phyloP scores from a whole-genome alignment of 2,888 invertebrate genomes.

The Plagodis pulveraria region DNA sequence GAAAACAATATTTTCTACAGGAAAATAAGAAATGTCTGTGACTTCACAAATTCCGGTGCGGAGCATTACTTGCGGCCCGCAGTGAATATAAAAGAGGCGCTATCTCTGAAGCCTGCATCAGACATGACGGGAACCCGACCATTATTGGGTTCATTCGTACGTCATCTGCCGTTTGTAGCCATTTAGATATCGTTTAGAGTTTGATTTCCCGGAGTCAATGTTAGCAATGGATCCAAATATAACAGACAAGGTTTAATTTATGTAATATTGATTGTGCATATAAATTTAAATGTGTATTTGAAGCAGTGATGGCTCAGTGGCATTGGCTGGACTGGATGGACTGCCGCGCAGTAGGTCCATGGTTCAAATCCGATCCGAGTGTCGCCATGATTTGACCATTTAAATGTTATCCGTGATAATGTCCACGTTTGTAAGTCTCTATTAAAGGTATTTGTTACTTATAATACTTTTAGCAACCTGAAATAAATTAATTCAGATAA shows the following conservation, averaged over 20 bases:
- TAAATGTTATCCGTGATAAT: too few relatives aligned
- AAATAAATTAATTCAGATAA: too few relatives aligned
- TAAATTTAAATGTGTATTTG: too few relatives aligned
- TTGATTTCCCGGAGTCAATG: slow-evolving; percentile 16
- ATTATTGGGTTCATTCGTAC: slow-evolving; percentile 52
- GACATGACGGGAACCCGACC: slow-evolving; percentile 27
- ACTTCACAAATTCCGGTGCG: slow-evolving; percentile 43
- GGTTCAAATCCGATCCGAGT: too few relatives aligned
- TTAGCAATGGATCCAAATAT: slow-evolving; percentile 2
- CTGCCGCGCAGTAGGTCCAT: too few relatives aligned
- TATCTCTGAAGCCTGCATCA: slow-evolving; percentile 27
- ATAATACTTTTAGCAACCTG: too few relatives aligned
- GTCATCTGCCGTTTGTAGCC: slow-evolving; percentile 34
- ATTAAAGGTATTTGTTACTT: too few relatives aligned
- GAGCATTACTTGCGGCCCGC: slow-evolving; percentile 48
- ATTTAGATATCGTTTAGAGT: slow-evolving; percentile 33
- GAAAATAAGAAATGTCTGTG: slow-evolving; percentile 37
- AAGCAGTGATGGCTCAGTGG: too few relatives aligned
- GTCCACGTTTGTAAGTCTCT: too few relatives aligned
- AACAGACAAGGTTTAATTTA: background rate
- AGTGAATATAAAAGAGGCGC: slow-evolving; percentile 61
- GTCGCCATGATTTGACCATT: too few relatives aligned
- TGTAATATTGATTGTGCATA: too few relatives aligned
- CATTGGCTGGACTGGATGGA: too few relatives aligned
- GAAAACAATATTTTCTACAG: slow-evolving; percentile 38